Conservation (phyloP, 2,888 invertebrate genomes). For the Clostera curtula region DNA sequence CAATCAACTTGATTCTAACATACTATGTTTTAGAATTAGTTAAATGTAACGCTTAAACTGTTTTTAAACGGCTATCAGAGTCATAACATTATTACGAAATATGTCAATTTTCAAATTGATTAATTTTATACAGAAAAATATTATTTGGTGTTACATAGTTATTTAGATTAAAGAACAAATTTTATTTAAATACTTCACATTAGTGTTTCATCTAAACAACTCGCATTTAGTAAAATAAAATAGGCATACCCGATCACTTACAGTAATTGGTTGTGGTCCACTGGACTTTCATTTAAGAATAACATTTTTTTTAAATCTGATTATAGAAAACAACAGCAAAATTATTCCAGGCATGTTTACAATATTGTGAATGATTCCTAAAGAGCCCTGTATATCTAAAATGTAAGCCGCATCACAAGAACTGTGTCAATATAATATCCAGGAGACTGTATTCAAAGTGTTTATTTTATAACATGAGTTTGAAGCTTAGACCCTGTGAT, state of each 20-base stretch:
- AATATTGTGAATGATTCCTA: conserved; percentile 13
- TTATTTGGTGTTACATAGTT: conserved; percentile 18
- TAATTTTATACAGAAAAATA: conserved; percentile 10
- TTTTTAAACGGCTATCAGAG: too few relatives aligned
- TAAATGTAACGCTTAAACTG: conserved; percentile 16
- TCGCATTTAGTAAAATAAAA: conserved; percentile 18
- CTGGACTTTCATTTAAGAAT: conserved; percentile 8
- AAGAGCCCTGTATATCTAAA: too few relatives aligned
- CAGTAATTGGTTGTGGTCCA: conserved; percentile 20
- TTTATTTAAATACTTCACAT: not conserved
- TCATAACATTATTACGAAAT: too few relatives aligned
- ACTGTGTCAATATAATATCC: not conserved
- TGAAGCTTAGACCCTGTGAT: conserved; percentile 62
- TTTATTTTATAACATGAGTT: conserved; percentile 24
- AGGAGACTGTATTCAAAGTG: conserved; percentile 5
- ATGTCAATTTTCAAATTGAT: conserved; percentile 4
- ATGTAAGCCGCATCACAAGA: too few relatives aligned
- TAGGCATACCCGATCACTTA: conserved; percentile 14
- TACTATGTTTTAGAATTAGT: conserved; percentile 14
- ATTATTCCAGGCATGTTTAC: conserved; percentile 27
- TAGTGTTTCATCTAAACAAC: conserved; percentile 13
- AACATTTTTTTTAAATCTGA: not conserved
- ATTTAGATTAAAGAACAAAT: not conserved
- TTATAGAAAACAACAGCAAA: conserved; percentile 46
- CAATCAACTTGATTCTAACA: conserved; percentile 9